Conservation (phyloP, 92 coral and sea anemone species). For the Porites rus region DNA sequence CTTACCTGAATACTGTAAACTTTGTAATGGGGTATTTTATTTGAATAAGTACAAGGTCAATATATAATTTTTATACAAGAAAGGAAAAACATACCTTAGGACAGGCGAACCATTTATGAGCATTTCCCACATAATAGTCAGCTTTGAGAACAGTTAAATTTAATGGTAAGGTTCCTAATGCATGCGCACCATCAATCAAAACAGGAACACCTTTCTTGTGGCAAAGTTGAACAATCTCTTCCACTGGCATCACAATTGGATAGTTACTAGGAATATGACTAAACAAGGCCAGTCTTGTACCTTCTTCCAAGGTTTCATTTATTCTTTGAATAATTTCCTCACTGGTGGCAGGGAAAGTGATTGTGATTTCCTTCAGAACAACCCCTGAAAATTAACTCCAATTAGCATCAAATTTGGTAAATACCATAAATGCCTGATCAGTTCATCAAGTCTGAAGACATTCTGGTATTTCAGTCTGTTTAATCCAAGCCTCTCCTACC, state of each 20-base stretch:
- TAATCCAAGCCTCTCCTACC: too few relatives aligned
- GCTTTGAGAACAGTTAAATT: slow-evolving; percentile 44
- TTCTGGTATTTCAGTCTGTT: too few relatives aligned
- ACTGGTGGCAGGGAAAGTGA: slow-evolving; percentile 57
- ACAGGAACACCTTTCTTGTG: slow-evolving; percentile 73
- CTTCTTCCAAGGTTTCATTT: slow-evolving; percentile 51
- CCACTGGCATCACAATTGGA: slow-evolving; percentile 70
- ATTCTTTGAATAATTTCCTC: slow-evolving; percentile 58
- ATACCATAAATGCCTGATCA: too few relatives aligned
- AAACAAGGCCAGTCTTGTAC: slow-evolving; percentile 68
- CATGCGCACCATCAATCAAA: slow-evolving; percentile 79
- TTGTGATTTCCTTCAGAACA: slow-evolving; percentile 49
- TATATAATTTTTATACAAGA: neutral
- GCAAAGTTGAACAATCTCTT: slow-evolving; percentile 66
- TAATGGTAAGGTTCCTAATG: slow-evolving; percentile 60
- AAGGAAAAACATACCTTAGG: slow-evolving; percentile 48
- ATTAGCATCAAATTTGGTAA: too few relatives aligned
- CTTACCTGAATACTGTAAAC: too few relatives aligned
- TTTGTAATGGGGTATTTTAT: too few relatives aligned
- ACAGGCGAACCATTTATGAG: slow-evolving; percentile 75
- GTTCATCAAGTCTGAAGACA: neutral
- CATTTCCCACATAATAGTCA: slow-evolving; percentile 75
- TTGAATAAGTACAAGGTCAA: neutral
- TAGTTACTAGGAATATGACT: slow-evolving; percentile 71
- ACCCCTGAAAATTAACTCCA: slow-evolving; percentile 34